A percentile compares a stretch with the other conserved stretches of the same genome.
These are phyloP conservation scores for Crax fasciolata DNA, from an alignment of 2,797 vertebrate species.

Conservation along the genomic window DNA sequence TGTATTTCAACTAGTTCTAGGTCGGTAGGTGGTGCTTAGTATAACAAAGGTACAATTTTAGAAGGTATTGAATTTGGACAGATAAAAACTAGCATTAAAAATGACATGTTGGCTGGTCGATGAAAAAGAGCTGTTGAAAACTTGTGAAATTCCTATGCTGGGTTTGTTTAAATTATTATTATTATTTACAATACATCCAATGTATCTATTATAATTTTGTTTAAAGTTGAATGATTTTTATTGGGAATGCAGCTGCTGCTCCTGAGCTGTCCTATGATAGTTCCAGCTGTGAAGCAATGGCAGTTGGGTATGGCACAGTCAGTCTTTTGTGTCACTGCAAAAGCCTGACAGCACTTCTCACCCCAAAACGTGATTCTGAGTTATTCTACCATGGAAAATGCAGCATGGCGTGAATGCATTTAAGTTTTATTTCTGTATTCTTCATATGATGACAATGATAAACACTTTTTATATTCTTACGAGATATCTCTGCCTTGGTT, in stretches of 20 bases:
- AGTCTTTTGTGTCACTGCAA: neutral
- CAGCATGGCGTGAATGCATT: rapidly evolving
- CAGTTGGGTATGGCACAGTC: neutral
- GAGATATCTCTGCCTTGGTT: neutral
- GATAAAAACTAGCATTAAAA: slow-evolving; percentile 5
- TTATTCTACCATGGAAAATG: neutral
- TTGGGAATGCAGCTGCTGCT: neutral
- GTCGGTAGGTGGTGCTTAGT: neutral
- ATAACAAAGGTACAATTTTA: slow-evolving; percentile 27
- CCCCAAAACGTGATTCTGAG: neutral
- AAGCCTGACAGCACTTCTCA: neutral
- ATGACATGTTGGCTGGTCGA: neutral
- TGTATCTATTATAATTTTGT: neutral
- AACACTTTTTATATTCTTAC: neutral
- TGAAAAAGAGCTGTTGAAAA: slow-evolving; percentile 33
- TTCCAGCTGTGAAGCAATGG: neutral
- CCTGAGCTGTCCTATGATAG: neutral
- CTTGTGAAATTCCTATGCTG: neutral
- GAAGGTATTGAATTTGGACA: neutral
- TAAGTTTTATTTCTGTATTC: neutral
- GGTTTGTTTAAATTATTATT: neutral
- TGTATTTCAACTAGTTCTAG: slow-evolving; percentile 19
- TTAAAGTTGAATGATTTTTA: neutral
- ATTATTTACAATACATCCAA: neutral
- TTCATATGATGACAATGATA: neutral